A percentile compares a stretch with the other conserved stretches of the same genome.
These are phyloP conservation scores for Pseudonaja textilis DNA, from an alignment of 2,113 vertebrate genomes.

Conservation along the genomic window DNA sequence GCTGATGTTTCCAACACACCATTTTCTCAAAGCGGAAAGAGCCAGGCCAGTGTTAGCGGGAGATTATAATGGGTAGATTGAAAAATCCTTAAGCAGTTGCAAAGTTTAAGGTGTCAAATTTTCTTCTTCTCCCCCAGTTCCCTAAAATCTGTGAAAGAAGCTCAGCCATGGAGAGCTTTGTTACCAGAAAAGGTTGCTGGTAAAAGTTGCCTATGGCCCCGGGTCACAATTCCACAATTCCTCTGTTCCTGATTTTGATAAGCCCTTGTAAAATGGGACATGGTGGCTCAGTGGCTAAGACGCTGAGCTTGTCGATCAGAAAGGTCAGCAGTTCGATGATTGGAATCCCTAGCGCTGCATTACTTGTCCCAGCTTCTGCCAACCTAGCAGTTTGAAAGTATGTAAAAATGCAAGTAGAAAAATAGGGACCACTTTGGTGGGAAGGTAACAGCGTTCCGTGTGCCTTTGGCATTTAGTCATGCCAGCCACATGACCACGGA, in stretches of 20 bases:
- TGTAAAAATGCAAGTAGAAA: no score
- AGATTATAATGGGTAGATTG: background rate
- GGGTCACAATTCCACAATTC: background rate
- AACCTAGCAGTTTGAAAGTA: no score
- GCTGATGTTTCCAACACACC: background rate
- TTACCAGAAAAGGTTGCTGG: background rate
- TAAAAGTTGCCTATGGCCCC: background rate
- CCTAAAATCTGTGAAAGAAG: background rate
- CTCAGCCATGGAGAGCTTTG: background rate
- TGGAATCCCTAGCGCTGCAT: no score
- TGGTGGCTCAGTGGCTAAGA: no score
- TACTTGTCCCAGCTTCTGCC: no score
- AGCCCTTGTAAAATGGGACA: no score
- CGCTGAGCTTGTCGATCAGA: no score
- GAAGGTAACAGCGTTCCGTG: no score
- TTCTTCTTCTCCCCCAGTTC: background rate
- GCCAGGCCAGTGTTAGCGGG: background rate
- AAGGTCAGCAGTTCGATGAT: no score
- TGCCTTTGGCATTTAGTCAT: no score
- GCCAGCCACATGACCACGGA: no score
- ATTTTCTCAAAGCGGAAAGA: background rate
- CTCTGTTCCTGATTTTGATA: background rate
- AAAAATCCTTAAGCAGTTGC: background rate
- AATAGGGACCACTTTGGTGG: no score
- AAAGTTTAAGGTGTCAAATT: background rate